A percentile compares a stretch with the other conserved stretches of the same genome.
These are phyloP conservation scores for Eupristina koningsbergeri DNA, from an alignment of 1,140 invertebrate genomes.

Conservation along the genomic window DNA sequence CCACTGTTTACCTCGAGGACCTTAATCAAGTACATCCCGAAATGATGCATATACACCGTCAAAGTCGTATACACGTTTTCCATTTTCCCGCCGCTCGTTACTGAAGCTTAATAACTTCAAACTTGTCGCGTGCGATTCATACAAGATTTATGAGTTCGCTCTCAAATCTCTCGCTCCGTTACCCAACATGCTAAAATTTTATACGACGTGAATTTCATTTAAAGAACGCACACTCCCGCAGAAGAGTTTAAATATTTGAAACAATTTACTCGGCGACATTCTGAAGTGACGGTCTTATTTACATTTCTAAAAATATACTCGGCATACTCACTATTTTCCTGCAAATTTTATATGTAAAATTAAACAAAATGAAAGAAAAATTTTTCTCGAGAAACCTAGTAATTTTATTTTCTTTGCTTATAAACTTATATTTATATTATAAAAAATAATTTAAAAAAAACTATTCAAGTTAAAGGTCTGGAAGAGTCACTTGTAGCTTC, in stretches of 20 bases:
- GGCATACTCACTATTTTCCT: too few relatives aligned
- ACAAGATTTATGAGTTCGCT: slow-evolving; percentile 24
- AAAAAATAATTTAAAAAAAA: too few relatives aligned
- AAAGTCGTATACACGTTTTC: slow-evolving; percentile 27
- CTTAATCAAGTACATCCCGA: slow-evolving; percentile 61
- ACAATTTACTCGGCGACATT: too few relatives aligned
- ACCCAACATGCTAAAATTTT: slow-evolving; percentile 1
- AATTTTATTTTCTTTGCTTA: too few relatives aligned
- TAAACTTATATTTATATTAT: too few relatives aligned
- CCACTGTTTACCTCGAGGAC: slow-evolving; percentile 44
- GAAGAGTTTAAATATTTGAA: background rate
- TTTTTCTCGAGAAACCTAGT: too few relatives aligned
- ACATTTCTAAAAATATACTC: too few relatives aligned
- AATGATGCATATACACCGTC: slow-evolving; percentile 46
- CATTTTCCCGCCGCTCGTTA: slow-evolving; percentile 47
- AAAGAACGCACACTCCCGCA: background rate
- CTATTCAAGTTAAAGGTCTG: too few relatives aligned
- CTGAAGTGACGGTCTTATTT: too few relatives aligned
- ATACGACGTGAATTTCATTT: background rate
- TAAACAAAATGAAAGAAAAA: too few relatives aligned
- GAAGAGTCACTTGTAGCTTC: too few relatives aligned
- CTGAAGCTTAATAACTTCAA: slow-evolving; percentile 21
- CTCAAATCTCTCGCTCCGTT: slow-evolving; percentile 21
- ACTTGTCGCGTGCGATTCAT: slow-evolving; percentile 15
- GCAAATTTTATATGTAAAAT: too few relatives aligned